A percentile compares a stretch with the other conserved stretches of the same genome.
Conservation (phyloP, 2,888 invertebrate species). For the Carcina quercana region DNA sequence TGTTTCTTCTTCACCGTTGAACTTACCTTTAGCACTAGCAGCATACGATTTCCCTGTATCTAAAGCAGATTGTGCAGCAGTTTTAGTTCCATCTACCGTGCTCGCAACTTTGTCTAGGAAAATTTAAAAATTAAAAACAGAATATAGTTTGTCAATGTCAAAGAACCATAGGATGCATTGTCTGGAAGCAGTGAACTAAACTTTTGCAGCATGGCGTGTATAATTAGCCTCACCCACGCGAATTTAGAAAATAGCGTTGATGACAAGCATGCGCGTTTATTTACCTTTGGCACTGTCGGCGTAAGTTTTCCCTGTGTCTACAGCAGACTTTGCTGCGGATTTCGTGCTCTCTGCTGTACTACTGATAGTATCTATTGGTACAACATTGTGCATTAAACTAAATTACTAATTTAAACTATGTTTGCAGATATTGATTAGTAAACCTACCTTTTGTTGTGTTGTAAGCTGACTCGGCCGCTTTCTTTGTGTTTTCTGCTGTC, state of each 20-base stretch:
- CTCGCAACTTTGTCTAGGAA: neutral
- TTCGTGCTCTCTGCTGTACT: constrained; percentile 40
- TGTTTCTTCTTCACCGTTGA: too few species aligned
- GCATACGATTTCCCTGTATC: constrained; percentile 45
- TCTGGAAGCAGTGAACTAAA: constrained; percentile 1
- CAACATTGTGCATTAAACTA: neutral
- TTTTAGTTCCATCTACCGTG: constrained; percentile 27
- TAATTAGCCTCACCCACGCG: constrained; percentile 11
- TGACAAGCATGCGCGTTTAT: constrained; percentile 13
- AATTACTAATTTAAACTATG: neutral
- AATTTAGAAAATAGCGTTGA: constrained; percentile 2
- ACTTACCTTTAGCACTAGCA: constrained; percentile 42
- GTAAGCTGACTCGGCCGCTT: constrained; percentile 59
- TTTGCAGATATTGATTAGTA: neutral
- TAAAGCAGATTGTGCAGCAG: constrained; percentile 42
- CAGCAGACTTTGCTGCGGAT: constrained; percentile 32
- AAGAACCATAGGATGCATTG: too few species aligned
- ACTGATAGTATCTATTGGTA: constrained; percentile 37
- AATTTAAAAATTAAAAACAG: neutral
- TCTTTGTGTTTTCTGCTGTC: constrained; percentile 60
- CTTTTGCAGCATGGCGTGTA: constrained; percentile 1
- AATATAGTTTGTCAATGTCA: too few species aligned
- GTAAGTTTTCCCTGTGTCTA: constrained; percentile 40
- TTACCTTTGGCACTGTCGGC: constrained; percentile 40
- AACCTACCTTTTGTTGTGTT: constrained; percentile 55